Conservation (phyloP, 2,797 vertebrate genomes). For the Mycteria americana region DNA sequence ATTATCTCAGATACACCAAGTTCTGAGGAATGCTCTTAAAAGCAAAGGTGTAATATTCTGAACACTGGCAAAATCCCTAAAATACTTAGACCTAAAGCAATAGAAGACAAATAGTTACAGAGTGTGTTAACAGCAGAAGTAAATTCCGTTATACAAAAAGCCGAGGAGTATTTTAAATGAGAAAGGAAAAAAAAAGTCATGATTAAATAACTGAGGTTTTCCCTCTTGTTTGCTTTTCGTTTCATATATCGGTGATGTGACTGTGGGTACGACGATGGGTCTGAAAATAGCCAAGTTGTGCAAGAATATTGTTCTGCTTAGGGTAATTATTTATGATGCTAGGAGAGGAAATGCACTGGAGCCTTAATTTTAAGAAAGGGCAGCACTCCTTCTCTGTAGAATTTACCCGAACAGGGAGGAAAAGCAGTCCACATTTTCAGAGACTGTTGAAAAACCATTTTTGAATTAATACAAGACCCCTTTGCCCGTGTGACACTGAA, state of each 20-base stretch:
- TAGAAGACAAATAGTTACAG: not conserved
- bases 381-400: not conserved
- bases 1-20: not conserved
- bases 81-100: not conserved
- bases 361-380: not conserved
- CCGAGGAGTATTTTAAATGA: not conserved
- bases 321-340: not conserved
- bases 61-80: not conserved
- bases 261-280: accelerated
- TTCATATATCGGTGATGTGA: not conserved
- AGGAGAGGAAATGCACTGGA: not conserved
- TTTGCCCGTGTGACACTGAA: not conserved
- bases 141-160: not conserved
- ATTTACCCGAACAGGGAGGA: not conserved
- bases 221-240: not conserved
- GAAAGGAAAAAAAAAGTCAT: accelerated
- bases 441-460: not conserved
- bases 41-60: not conserved
- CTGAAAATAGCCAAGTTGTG: not conserved
- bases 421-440: not conserved
- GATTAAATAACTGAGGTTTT: not conserved
- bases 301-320: not conserved
- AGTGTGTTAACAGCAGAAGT: not conserved
- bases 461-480: not conserved
- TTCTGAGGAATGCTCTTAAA: not conserved